phyloP scores from a whole-genome alignment of 2,113 vertebrate species.

The Atractosteus spatula region DNA sequence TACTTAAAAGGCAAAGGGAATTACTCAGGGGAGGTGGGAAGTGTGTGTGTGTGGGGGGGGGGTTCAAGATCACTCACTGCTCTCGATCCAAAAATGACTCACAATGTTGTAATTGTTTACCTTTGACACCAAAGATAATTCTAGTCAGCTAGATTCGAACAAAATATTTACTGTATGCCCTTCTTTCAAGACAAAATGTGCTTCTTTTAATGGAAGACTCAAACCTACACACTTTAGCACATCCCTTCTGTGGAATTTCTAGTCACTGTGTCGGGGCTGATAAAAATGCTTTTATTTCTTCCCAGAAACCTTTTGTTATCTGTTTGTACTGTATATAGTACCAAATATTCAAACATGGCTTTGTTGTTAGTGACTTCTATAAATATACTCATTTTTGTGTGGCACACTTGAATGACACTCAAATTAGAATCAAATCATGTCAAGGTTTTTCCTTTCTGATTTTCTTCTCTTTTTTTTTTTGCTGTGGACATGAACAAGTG shows the following conservation, averaged over 20 bases:
- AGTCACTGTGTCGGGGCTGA: not conserved
- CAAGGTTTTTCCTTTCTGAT: conserved; percentile 33
- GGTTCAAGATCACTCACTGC: conserved; percentile 53
- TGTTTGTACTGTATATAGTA: not conserved
- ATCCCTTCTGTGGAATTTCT: not conserved
- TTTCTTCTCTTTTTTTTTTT: not conserved
- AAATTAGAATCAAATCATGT: conserved; percentile 37
- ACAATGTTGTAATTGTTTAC: conserved; percentile 72
- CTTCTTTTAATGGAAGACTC: conserved; percentile 19
- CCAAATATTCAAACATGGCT: not conserved
- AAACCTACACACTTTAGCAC: not conserved
- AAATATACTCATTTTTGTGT: conserved; percentile 3
- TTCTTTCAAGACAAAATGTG: conserved; percentile 43
- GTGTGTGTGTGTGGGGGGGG: too few relatives aligned
- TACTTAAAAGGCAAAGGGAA: conserved; percentile 65
- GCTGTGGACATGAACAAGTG: conserved; percentile 38
- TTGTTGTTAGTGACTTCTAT: conserved; percentile 10
- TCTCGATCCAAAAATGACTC: conserved; percentile 64
- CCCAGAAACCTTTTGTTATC: not conserved
- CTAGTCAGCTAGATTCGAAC: conserved; percentile 48
- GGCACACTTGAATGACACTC: conserved; percentile 20
- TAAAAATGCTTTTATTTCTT: not conserved
- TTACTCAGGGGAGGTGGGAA: conserved; percentile 55
- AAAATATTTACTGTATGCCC: conserved; percentile 48
- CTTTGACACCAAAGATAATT: conserved; percentile 64